Evolutionary conservation across 2,113 vertebrate genomes (phyloP), one percentile per base, ranked within the genome.

Genomic region (Centropristis striata): DNA sequence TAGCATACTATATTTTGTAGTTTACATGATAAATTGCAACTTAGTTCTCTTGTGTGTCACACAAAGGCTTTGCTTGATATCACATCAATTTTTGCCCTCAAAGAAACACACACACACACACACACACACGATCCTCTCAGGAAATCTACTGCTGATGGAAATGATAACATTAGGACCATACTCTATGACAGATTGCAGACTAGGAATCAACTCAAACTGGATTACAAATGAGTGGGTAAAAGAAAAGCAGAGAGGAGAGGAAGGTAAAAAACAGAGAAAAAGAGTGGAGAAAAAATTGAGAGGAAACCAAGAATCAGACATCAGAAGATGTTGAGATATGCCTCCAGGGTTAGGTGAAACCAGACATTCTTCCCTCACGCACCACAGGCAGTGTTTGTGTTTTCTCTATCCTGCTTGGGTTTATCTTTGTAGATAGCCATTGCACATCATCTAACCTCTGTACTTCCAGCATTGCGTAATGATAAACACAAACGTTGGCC

Each of bases 171-270:
- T 81, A 88, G 70, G 61, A 77, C 78, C 67, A 39, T 84, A 68
- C 59, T 86, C 85, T 90, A 55, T 93, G 89, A 92, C 86, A 90
- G 84, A 89, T 61, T 63, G 78, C 86, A 90, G 90, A 76, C 75
- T 68, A 67, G 50, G 65, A 87, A 80, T 69, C 73, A 80, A 79
- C 37, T 80, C 75, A 90, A 93, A 93, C 75, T 79, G 51, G 80
- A 91, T 92, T 88, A 90, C 10, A 86, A 57, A 77, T 70, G 23
- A 76, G 1, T 59, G 41, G 44, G 39, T 67, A 66, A 78, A 81
- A 42, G 25, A 79, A 47, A 80, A 60, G 36, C 47, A 54, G 58
- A 51, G 16, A 28, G 10, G 37, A 12, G 68, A 49, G 10, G 59
- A 68, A 64, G 54, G 58, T 84, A 53, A 80, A 32, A 85, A 78